phyloP scores from a whole-genome alignment of 2,888 invertebrate genomes.

The Corythucha ciliata region DNA sequence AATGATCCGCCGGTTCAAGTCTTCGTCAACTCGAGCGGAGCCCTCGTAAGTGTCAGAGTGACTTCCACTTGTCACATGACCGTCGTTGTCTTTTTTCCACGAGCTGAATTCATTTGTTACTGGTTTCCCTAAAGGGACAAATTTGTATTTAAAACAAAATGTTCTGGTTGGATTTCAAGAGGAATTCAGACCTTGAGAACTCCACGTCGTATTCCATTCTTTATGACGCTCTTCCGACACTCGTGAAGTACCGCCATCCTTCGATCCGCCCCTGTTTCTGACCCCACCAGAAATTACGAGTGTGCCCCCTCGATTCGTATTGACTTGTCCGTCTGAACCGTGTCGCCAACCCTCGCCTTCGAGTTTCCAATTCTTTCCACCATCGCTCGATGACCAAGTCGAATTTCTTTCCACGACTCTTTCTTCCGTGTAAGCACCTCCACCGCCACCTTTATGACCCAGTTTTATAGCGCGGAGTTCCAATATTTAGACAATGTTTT shows the following conservation, averaged over 20 bases:
- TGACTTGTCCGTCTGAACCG: too few relatives aligned
- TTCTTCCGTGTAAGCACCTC: too few relatives aligned
- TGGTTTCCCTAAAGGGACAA: constrained; percentile 8
- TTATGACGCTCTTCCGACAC: constrained; percentile 22
- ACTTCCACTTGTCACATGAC: constrained; percentile 13
- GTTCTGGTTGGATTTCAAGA: neutral
- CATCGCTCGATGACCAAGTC: too few relatives aligned
- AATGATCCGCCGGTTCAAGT: constrained; percentile 11
- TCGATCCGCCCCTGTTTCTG: neutral
- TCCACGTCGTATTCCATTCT: constrained; percentile 26
- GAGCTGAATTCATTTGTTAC: constrained; percentile 19
- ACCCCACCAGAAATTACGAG: neutral
- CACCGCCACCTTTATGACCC: too few relatives aligned
- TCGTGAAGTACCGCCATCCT: constrained; percentile 7
- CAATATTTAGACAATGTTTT: too few relatives aligned
- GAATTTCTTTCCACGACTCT: too few relatives aligned
- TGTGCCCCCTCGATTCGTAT: too few relatives aligned
- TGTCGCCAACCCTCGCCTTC: too few relatives aligned
- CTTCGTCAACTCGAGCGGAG: constrained; percentile 16
- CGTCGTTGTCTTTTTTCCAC: constrained; percentile 21
- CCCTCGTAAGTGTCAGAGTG: constrained; percentile 16
- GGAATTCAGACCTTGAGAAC: constrained; percentile 23
- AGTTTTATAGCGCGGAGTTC: too few relatives aligned
- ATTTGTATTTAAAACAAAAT: neutral
- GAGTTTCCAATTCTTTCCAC: too few relatives aligned